phyloP scores from a whole-genome alignment of 2,113 vertebrate genomes.

The Platichthys flesus region DNA sequence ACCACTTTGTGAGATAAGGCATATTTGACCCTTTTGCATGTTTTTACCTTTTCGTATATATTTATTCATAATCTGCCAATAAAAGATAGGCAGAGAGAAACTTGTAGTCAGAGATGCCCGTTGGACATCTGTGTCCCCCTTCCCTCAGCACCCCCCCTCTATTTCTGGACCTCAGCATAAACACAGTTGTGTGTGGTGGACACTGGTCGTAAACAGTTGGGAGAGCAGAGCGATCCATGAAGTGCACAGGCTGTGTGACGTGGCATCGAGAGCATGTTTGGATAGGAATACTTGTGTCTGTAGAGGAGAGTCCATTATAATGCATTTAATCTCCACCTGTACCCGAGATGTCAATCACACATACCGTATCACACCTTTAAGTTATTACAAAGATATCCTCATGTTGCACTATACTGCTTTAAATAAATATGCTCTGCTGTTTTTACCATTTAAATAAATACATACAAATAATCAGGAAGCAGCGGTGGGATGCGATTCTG shows the following conservation, averaged over 20 bases:
- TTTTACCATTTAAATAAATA: not conserved
- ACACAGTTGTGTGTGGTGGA: constrained; percentile 31
- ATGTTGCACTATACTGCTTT: not conserved
- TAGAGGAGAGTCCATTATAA: not conserved
- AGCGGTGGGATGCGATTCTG: not conserved
- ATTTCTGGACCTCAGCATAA: constrained; percentile 41
- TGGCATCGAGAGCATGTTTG: not conserved
- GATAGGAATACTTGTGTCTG: not conserved
- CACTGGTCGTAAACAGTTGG: constrained; percentile 21
- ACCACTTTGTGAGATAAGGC: too few relatives aligned
- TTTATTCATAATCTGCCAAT: too few relatives aligned
- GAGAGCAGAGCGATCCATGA: constrained; percentile 8
- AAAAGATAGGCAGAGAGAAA: not conserved
- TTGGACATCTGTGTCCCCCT: constrained; percentile 7
- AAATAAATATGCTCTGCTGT: not conserved
- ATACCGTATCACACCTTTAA: not conserved
- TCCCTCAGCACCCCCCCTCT: not conserved
- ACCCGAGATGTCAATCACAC: too few relatives aligned
- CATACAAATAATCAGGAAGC: not conserved
- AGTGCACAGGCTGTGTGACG: not conserved
- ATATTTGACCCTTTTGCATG: too few relatives aligned
- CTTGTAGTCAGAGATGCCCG: not conserved
- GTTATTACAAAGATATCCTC: not conserved
- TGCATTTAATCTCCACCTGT: not conserved
- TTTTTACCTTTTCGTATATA: too few relatives aligned